Evolutionary conservation across 2,888 invertebrate species (phyloP), one percentile per base, ranked within the genome.

Genomic region (Brenthis ino): DNA sequence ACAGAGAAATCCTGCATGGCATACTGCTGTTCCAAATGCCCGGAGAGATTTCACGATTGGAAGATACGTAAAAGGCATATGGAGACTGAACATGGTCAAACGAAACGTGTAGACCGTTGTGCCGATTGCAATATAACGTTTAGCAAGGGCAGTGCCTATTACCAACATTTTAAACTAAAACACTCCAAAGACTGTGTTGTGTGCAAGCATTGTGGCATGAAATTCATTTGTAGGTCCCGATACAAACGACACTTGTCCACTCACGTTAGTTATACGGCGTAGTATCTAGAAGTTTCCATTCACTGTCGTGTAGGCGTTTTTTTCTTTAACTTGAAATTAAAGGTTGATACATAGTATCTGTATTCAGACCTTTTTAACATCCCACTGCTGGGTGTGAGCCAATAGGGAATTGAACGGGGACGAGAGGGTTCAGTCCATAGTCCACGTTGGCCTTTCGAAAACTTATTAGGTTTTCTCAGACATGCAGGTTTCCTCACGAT

Each of bases 1-100:
- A 84, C 84, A 0, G 87, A 88, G 58, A 91, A 90, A 57, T 84
- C 86, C 0, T 91, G 91, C 72, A 85, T 91, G 88, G 86, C 90
- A 0, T 91, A 92, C 73, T 84, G 86, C 28, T 92, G 91, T 72
- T 82, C 83, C 0, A 86, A 86, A 57, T 92, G 91, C 65, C 80
- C 82, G 11, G 90, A 91, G 71, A 75, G 91, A 53, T 92, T 92
- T 73, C 74, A 85, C 0, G 86, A 88, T 74, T 89, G 86, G 82
- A 88, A 88, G 67, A 75, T 80, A 0, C 78, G 88, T 51, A 85
- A 83, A 65, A 80, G 83, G 3, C 91, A 92, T n/a, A 83, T 92
- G 89, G 89, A 90, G 57, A 73, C 77, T 0, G 81, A 81, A 0
- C 91, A 92, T 65, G 91, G 91, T 0, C 83, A 84, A 47, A 77